Base-by-base conservation (phyloP, 2,113 vertebrate species). In the Cyprinodon brontotheroides region DNA sequence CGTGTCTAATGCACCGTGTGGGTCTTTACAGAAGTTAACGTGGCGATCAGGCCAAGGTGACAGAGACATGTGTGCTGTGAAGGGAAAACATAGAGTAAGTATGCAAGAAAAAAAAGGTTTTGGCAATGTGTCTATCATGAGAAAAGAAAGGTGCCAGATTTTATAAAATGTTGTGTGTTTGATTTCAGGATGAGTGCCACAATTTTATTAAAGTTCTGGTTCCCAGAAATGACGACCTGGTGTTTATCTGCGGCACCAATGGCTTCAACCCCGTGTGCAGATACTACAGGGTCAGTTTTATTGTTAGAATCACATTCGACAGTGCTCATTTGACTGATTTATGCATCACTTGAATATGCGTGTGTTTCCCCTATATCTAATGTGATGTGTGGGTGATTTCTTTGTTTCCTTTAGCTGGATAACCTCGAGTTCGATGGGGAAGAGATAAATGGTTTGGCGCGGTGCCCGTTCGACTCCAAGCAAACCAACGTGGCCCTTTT, bases 401-500 rank as follows among this genome's bases (percentile, higher is more conserved):
- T 95, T 87, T 93, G 85, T 90, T 90, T 92, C 89, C 89, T 94
- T 74, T 86, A 99, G 98, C 90, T 99, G 95, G 98, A 95, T 94
- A 97, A 97, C 92, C 96, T 99, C 70, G 98, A 99, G 91, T 98
- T 98, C 91, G 97, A 99, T 81, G 98, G 98, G 68, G 97, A 99
- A 90, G 98, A 99, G 95, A 98, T 99, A 91, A 99, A 96, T 85
- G 98, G 98, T 74, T 93, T 99, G 96, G 98, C 98, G 82, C 95
- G 97, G 65, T 99, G 98, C 95, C 98, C 98, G 2, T 99, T 99
- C 92, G 98, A 99, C 94, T 95, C 97, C 93, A 98, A 94, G 94
- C 98, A 99, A 95, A 99, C 97, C 94, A 99, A 99, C 22, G 98
- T 99, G 80, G 98, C 98, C 87, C 96, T 99, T 74, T 99, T 99